phyloP scores from a whole-genome alignment of 2,888 invertebrate species.

The Periphyllus acericola region DNA sequence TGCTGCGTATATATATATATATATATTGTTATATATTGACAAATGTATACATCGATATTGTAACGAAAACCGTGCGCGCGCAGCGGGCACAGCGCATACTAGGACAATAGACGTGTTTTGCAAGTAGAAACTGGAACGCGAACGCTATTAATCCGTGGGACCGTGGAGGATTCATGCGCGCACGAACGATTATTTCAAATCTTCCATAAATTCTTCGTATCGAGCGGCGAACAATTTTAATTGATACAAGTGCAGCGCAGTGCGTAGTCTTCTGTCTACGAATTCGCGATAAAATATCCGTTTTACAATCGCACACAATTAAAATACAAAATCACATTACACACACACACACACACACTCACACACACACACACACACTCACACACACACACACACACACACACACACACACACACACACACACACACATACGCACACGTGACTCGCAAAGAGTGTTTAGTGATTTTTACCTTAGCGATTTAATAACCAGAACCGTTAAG shows the following conservation, averaged over 20 bases:
- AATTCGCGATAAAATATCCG: constrained; percentile 17
- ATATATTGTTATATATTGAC: background rate
- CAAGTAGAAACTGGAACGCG: constrained; percentile 42
- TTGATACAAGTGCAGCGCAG: background rate
- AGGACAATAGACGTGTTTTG: constrained; percentile 36
- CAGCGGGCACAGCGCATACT: background rate
- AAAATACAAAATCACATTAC: background rate
- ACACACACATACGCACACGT: too few relatives aligned
- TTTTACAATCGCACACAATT: background rate
- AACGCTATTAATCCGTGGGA: constrained; percentile 33
- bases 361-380: too few relatives aligned
- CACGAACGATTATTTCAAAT: constrained; percentile 36
- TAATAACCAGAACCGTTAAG: too few relatives aligned
- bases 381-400: too few relatives aligned
- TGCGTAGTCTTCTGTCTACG: background rate
- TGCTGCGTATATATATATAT: too few relatives aligned
- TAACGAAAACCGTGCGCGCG: constrained; percentile 3
- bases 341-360: background rate
- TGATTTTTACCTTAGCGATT: too few relatives aligned
- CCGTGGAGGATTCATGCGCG: constrained; percentile 1
- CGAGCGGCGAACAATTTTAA: constrained; percentile 8
- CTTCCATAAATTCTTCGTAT: constrained; percentile 14
- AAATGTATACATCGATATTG: background rate
- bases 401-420: too few relatives aligned
- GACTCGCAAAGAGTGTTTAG: too few relatives aligned